Evolutionary conservation across 2,888 invertebrate species (phyloP), one percentile per base, ranked within the genome.

Genomic region (Bembecia ichneumoniformis): DNA sequence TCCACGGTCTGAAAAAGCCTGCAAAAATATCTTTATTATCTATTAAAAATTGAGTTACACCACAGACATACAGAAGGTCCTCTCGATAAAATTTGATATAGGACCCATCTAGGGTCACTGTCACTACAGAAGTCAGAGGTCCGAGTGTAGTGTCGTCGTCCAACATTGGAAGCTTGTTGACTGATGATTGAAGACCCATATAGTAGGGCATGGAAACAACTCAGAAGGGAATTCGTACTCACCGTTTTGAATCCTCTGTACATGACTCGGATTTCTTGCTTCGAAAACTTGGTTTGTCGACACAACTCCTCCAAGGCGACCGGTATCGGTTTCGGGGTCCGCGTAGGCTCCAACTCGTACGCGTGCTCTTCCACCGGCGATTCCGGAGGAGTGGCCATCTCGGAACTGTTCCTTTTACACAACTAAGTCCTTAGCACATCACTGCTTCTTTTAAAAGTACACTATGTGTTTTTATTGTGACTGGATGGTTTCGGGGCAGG

Each of bases 231-330:
- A 52, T 49, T 58, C 53, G 58, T 55, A 79, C 89, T 88, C 61
- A 96, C 96, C 92, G 96, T 96, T 88, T 98, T 98, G 82, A 98
- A 98, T 59, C 98, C 98, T 67, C 98, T 89, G 81, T 98, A 98
- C 96, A 98, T 97, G 69, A 97, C 95, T 64, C 98, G 92, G 59
- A 98, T 96, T 86, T 98, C 98, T 77, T 96, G 96, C 68, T 96
- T 91, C 47, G 96, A 94, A 88, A 98, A 98, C 83, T 98, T 97
- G 50, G 97, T 97, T 79, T 95, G 95, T 63, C 94, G 90, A 79
- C 96, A 96, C 52, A 98, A 89, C 73, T 96, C 96, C 74, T 97
- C 97, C 56, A 96, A 89, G 15, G 95, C 94, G 46, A 95, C 95
- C 45, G 95, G 95, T 56, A 94, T 91, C 16, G 94, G 93, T 64